These are phyloP conservation scores for Eupithecia centaureata DNA, from an alignment of 2,888 invertebrate genomes.

Conservation along the genomic window DNA sequence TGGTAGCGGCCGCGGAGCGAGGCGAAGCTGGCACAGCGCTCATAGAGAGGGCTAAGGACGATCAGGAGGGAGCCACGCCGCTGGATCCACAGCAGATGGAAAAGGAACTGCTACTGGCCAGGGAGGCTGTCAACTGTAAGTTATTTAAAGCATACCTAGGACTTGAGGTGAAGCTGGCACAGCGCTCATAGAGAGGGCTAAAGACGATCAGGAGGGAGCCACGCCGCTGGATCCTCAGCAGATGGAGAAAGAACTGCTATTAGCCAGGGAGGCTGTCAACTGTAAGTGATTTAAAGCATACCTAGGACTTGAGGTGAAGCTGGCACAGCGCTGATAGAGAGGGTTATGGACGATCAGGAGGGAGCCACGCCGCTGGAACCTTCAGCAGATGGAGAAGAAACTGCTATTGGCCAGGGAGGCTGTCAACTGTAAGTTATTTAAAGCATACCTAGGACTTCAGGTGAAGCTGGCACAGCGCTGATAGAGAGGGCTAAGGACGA, in stretches of 20 bases:
- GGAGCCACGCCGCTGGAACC: constrained; percentile 83
- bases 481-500: constrained; percentile 85
- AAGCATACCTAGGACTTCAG: too few species aligned
- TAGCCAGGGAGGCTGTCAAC: constrained; percentile 91
- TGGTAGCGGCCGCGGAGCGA: constrained; percentile 86
- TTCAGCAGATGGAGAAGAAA: constrained; percentile 87
- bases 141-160: constrained; percentile 26
- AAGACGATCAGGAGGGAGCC: constrained; percentile 79
- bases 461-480: constrained; percentile 78
- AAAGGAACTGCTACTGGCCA: constrained; percentile 89
- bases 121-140: constrained; percentile 88
- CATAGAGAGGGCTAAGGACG: constrained; percentile 84
- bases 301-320: constrained; percentile 85
- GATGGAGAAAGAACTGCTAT: constrained; percentile 88
- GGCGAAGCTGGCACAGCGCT: constrained; percentile 80
- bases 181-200: constrained; percentile 81
- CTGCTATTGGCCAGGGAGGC: constrained; percentile 91
- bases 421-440: constrained; percentile 79
- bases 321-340: constrained; percentile 77
- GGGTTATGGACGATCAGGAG: constrained; percentile 81
- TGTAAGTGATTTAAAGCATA: constrained; percentile 61
- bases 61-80: constrained; percentile 75
- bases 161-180: constrained; percentile 83
- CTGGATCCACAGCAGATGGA: constrained; percentile 85
- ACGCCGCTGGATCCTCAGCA: constrained; percentile 83